Percentiles rank a stretch among this genome's conserved stretches.
Conservation (phyloP, 1,140 invertebrate genomes). For the Drosophila rhopaloa region DNA sequence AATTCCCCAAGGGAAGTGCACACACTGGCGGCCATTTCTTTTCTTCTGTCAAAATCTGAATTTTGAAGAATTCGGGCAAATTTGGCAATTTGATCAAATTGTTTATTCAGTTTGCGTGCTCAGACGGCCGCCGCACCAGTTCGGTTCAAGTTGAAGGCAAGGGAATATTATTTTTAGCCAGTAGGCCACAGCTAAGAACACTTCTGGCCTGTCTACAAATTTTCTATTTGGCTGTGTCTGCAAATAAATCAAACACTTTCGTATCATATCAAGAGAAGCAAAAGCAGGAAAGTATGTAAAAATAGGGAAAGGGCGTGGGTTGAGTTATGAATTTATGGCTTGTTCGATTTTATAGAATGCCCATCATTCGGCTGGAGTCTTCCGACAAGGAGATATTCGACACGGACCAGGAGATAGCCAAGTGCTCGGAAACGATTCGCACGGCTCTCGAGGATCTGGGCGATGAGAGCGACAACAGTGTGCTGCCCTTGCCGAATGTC, state of each 20-base stretch:
- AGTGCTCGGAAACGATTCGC: constrained; percentile 99
- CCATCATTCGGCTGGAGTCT: constrained; percentile 94
- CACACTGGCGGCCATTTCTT: not conserved
- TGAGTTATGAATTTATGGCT: constrained; percentile 7
- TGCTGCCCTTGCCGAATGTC: constrained; percentile 98
- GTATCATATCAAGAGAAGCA: not conserved
- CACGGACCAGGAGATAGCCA: constrained; percentile 98
- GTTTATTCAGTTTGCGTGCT: not conserved
- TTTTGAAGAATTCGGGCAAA: not conserved
- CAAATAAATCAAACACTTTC: constrained; percentile 39
- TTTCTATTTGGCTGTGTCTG: constrained; percentile 30
- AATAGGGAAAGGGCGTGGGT: constrained; percentile 17
- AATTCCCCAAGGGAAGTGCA: not conserved
- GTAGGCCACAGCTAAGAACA: constrained; percentile 53
- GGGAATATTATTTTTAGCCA: constrained; percentile 53
- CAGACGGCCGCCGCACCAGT: constrained; percentile 9
- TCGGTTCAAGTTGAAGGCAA: constrained; percentile 59
- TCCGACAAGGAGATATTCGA: constrained; percentile 98
- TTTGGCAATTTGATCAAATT: not conserved
- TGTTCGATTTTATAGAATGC: constrained; percentile 88
- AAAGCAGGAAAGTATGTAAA: constrained; percentile 10
- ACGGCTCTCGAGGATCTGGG: constrained; percentile 99
- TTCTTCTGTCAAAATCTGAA: not conserved
- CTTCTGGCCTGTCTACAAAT: constrained; percentile 23
- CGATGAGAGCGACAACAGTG: constrained; percentile 97